Conservation (phyloP, 35 echinoderm and acorn worm genomes). For the Stichopus chloronotus region DNA sequence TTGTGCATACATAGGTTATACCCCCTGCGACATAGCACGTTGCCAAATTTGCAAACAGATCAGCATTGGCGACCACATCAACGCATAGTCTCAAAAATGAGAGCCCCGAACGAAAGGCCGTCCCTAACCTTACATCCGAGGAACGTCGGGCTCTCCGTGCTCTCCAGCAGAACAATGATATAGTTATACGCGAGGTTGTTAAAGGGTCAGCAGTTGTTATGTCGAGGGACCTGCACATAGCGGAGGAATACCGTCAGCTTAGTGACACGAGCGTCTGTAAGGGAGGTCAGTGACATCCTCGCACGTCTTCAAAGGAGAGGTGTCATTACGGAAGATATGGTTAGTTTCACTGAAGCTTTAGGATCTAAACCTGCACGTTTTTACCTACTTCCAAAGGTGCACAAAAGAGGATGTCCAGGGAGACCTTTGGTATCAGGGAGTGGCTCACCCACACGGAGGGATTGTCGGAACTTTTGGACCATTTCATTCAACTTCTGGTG, state of each 20-base stretch:
- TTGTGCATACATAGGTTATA: too few relatives aligned
- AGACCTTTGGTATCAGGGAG: slow-evolving; percentile 14
- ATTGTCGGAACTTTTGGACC: slow-evolving; percentile 28
- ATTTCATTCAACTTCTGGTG: slow-evolving; percentile 37
- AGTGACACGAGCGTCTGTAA: slow-evolving; percentile 6
- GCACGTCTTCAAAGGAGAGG: neutral
- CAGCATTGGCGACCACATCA: too few relatives aligned
- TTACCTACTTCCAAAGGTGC: slow-evolving; percentile 43
- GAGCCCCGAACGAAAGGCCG: neutral
- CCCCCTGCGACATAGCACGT: too few relatives aligned
- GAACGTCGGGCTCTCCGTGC: slow-evolving; percentile 2
- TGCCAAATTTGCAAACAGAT: too few relatives aligned
- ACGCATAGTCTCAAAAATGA: too few relatives aligned
- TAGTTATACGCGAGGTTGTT: slow-evolving; percentile 27
- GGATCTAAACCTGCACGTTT: slow-evolving; percentile 22
- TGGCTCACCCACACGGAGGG: slow-evolving; percentile 9
- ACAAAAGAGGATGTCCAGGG: slow-evolving; percentile 26
- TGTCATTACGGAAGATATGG: slow-evolving; percentile 18
- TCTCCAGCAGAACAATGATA: slow-evolving; percentile 5
- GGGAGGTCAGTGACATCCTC: slow-evolving; percentile 29
- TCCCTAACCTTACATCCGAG: slow-evolving; percentile 17
- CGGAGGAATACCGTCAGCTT: slow-evolving; percentile 21
- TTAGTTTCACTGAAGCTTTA: neutral
- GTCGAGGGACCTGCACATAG: slow-evolving; percentile 5
- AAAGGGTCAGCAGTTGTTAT: slow-evolving; percentile 26